phyloP scores from a whole-genome alignment of 2,797 vertebrate genomes.

The Spheniscus humboldti region DNA sequence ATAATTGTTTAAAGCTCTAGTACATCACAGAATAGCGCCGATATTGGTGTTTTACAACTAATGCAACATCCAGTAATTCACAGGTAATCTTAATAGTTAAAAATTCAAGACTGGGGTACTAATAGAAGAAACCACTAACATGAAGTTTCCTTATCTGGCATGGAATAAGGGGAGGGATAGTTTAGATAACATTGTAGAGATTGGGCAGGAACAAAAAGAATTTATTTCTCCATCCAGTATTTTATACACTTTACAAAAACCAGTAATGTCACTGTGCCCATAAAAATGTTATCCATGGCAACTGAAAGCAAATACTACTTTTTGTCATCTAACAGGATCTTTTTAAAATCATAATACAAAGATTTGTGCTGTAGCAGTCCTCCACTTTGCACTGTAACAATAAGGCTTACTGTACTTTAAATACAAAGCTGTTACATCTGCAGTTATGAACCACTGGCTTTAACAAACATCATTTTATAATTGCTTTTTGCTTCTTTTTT shows the following conservation, averaged over 20 bases:
- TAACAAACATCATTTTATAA: conserved; percentile 89
- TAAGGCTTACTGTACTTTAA: conserved; percentile 79
- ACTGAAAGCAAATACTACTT: conserved; percentile 76
- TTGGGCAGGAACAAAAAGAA: conserved; percentile 64
- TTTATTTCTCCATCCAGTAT: conserved; percentile 70
- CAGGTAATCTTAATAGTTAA: conserved; percentile 47
- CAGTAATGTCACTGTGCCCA: conserved; percentile 72
- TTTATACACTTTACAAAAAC: conserved; percentile 74
- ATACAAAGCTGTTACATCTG: conserved; percentile 71
- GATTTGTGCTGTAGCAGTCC: conserved; percentile 80
- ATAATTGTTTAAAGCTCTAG: conserved; percentile 36
- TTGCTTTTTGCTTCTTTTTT: conserved; percentile 82
- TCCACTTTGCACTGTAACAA: conserved; percentile 79
- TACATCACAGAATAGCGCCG: conserved; percentile 26
- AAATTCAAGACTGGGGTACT: conserved; percentile 45
- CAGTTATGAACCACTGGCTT: conserved; percentile 82
- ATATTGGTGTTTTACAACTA: conserved; percentile 50
- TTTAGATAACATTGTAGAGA: conserved; percentile 66
- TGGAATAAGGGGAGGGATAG: conserved; percentile 18
- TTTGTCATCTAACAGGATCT: conserved; percentile 74
- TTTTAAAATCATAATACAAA: conserved; percentile 82
- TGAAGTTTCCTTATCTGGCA: conserved; percentile 17
- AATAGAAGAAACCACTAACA: conserved; percentile 57
- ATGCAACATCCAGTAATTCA: conserved; percentile 43
- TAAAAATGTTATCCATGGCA: conserved; percentile 76